Evolutionary conservation across 2,888 invertebrate species (phyloP), one percentile per base, ranked within the genome.

Genomic region (Encarsia formosa): DNA sequence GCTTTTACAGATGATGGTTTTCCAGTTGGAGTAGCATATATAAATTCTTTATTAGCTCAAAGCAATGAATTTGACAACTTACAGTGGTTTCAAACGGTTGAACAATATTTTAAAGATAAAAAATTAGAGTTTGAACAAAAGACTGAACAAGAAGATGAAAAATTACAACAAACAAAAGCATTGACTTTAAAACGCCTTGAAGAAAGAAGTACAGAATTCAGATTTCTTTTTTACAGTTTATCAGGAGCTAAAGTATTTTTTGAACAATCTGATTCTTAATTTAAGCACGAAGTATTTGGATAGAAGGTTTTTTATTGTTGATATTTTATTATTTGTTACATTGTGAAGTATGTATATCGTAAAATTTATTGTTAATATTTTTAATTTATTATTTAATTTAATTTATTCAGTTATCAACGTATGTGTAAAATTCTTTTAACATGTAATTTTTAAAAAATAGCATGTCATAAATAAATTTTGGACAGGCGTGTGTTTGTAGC

Each of bases 1-100:
- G 86, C 92, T 1, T 95, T 99, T 70, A 95, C 96, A 11, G 98
- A 99, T 74, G 99, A 99, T 75, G 99, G 99, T 13, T 98, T 99
- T 77, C 90, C 95, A 4, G 91, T 99, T 83, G 99, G 97, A 69
- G 77, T 89, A 29, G 94, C 97, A 0, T 99, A 95, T 67, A 88
- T 98, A 61, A 79, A 97, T 54, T 91, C 91, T 69, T 78, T 98
- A 54, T 76, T 98, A 38, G 86, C 93, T 71, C 95, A 96, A 75
- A 82, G 81, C 62, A 71, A 74, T 18, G 88, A 91, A 65, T 88
- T 97, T 70, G 93, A 97, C 76, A 85, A 91, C 0, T 78, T 99
- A 5, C 93, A 95, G 71, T 99, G 98, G 98, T 96, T 96, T 70
- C 84, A 90, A 62, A 88, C 93, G 3, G 86, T 94, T 9, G 81